Conservation (phyloP, 2,113 vertebrate species). For the Oncorhynchus gorbuscha region DNA sequence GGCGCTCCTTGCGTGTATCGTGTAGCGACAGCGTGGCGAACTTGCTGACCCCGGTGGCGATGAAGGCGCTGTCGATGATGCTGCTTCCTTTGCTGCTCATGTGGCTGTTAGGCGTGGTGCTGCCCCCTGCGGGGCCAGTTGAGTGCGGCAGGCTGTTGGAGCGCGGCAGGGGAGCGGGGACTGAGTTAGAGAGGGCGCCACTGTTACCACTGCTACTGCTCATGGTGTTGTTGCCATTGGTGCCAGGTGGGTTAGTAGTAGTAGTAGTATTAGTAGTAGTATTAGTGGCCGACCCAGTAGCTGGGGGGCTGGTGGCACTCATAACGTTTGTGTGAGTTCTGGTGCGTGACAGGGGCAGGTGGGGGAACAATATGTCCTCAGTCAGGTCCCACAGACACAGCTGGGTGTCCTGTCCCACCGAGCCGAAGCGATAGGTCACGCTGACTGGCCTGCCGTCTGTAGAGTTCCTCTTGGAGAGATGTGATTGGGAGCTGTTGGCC, state of each 20-base stretch:
- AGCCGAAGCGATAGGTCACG: slow-evolving; percentile 95
- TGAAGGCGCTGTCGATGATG: slow-evolving; percentile 83
- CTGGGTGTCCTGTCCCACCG: slow-evolving; percentile 97
- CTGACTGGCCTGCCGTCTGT: slow-evolving; percentile 94
- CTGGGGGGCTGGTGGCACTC: slow-evolving; percentile 88
- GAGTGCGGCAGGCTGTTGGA: slow-evolving; percentile 97
- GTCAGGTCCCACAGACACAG: slow-evolving; percentile 98
- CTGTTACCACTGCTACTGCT: slow-evolving; percentile 61
- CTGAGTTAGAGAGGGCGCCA: slow-evolving; percentile 80
- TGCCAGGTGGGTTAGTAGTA: slow-evolving; percentile 42
- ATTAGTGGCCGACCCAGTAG: slow-evolving; percentile 60
- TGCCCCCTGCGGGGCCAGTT: slow-evolving; percentile 68
- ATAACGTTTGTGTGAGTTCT: slow-evolving; percentile 98
- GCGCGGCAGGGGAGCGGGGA: slow-evolving; percentile 86
- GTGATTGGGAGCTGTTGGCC: slow-evolving; percentile 92
- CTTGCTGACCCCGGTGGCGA: slow-evolving; percentile 92
- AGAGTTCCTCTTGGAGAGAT: slow-evolving; percentile 96
- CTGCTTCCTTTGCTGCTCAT: slow-evolving; percentile 87
- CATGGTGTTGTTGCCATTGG: slow-evolving; percentile 73
- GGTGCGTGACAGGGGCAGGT: slow-evolving; percentile 93
- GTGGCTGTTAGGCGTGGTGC: slow-evolving; percentile 72
- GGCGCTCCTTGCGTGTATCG: slow-evolving; percentile 89
- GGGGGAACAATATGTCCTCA: slow-evolving; percentile 97
- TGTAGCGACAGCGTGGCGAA: slow-evolving; percentile 96
- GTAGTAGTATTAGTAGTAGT: slow-evolving; percentile 60